Percentiles rank a stretch among this genome's conserved stretches.
These are phyloP conservation scores for Tribolium madens DNA, from an alignment of 1,140 invertebrate genomes.

Conservation along the genomic window DNA sequence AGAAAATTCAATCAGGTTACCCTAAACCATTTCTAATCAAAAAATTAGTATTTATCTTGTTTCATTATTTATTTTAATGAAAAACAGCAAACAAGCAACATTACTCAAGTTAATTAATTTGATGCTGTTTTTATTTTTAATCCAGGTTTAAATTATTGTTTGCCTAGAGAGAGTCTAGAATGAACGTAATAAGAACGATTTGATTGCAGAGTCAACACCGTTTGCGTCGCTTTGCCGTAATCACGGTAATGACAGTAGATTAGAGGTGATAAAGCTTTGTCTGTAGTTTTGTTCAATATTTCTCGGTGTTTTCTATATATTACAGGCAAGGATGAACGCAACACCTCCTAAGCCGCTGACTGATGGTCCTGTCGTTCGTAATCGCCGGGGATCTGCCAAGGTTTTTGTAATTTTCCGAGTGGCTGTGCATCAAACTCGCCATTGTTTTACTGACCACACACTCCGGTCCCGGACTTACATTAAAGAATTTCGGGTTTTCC, in stretches of 20 bases:
- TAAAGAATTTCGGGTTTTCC: conserved; percentile 49
- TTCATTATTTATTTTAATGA: neutral
- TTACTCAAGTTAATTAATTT: neutral
- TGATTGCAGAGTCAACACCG: neutral
- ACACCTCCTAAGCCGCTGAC: conserved; percentile 60
- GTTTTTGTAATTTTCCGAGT: conserved; percentile 63
- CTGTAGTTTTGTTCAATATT: conserved; percentile 50
- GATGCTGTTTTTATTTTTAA: neutral
- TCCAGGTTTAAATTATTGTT: neutral
- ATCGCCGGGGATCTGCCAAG: conserved; percentile 60
- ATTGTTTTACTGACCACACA: conserved; percentile 57
- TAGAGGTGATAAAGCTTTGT: conserved; percentile 33
- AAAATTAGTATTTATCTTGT: neutral
- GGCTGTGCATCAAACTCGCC: conserved; percentile 60
- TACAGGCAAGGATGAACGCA: conserved; percentile 44
- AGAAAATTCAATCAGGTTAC: neutral
- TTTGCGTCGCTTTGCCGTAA: neutral
- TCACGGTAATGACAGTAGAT: conserved; percentile 28
- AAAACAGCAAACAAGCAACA: neutral
- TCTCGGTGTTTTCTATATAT: conserved; percentile 53
- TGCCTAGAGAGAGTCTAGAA: neutral
- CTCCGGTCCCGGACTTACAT: conserved; percentile 40
- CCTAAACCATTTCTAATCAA: neutral
- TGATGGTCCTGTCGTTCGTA: conserved; percentile 60
- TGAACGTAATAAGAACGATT: neutral